These are phyloP conservation scores for Meriones unguiculatus DNA, from an alignment of 2,113 vertebrate genomes.

Conservation along the genomic window DNA sequence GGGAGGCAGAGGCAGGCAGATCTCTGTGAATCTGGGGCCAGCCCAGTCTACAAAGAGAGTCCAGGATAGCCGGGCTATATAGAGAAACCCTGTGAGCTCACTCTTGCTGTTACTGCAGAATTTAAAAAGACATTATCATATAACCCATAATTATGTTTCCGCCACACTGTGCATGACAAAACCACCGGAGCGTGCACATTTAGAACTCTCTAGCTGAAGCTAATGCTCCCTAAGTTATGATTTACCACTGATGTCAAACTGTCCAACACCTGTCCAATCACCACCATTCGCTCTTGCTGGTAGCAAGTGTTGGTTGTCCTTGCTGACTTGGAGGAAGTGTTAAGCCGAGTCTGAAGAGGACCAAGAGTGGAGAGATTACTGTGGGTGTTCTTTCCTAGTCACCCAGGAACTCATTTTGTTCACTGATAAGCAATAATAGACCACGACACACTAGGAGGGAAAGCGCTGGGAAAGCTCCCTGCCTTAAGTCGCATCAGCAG, in stretches of 20 bases:
- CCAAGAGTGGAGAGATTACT: neutral
- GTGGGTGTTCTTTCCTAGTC: neutral
- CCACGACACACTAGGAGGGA: neutral
- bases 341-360: neutral
- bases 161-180: neutral
- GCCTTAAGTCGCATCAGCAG: neutral
- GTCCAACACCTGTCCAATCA: neutral
- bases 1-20: too few relatives aligned
- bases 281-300: neutral
- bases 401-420: neutral
- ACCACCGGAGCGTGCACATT: neutral
- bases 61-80: too few relatives aligned
- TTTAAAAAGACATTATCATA: neutral
- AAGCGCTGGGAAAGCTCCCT: neutral
- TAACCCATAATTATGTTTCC: neutral
- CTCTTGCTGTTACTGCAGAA: neutral
- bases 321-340: neutral
- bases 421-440: neutral
- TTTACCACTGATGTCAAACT: neutral
- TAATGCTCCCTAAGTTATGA: neutral
- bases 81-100: neutral
- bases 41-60: too few relatives aligned
- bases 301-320: neutral
- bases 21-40: too few relatives aligned
- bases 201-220: neutral